These are phyloP conservation scores for Falco rusticolus DNA, from an alignment of 2,797 vertebrate species.

Conservation along the genomic window DNA sequence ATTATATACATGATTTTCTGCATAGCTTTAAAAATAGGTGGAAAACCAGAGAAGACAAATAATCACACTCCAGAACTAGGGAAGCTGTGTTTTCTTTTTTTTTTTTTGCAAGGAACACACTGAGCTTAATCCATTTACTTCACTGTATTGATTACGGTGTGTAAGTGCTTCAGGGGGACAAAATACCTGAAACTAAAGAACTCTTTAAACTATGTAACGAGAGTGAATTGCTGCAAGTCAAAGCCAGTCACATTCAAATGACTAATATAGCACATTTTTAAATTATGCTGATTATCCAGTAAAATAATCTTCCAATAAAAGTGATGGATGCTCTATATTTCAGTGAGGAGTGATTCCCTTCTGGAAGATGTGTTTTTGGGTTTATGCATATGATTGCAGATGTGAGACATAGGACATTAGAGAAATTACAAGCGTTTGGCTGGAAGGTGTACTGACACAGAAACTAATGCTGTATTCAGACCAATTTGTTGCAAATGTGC, in stretches of 20 bases:
- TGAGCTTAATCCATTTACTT: not conserved
- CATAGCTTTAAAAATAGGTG: not conserved
- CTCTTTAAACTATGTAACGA: not conserved
- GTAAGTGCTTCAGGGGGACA: not conserved
- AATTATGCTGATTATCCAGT: not conserved
- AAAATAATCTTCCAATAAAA: not conserved
- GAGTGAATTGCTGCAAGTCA: not conserved
- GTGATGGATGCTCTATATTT: not conserved
- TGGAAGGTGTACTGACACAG: not conserved
- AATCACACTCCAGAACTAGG: not conserved
- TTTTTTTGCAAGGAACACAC: not conserved
- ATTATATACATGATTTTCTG: not conserved
- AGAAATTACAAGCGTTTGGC: not conserved
- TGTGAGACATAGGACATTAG: not conserved
- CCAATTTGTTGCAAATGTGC: not conserved
- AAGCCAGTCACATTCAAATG: not conserved
- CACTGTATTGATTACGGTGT: not conserved
- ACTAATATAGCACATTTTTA: not conserved
- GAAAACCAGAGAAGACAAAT: not conserved
- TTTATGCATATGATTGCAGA: not conserved
- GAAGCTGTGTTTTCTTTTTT: not conserved
- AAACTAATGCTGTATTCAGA: not conserved
- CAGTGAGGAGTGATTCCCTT: not conserved
- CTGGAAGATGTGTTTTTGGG: not conserved
- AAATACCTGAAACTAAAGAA: not conserved